Evolutionary conservation across 1,140 invertebrate genomes (phyloP).

Genomic region (Coptotermes formosanus): DNA sequence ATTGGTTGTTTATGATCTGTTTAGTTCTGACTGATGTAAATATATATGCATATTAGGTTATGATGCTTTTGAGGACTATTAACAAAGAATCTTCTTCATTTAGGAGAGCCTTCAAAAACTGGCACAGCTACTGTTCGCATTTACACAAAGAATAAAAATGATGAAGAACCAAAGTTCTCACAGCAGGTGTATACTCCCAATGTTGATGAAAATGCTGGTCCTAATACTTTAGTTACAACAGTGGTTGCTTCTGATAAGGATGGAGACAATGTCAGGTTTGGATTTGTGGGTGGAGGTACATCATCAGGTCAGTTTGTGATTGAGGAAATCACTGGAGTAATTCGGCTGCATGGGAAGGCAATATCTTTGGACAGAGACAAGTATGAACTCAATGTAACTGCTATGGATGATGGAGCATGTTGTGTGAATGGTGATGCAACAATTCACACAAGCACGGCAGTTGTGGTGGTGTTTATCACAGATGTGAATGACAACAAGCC

Average conservation of each 20-base stretch:
- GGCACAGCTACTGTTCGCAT: constrained; percentile 89
- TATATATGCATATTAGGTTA: too few species aligned
- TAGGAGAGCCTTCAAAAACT: constrained; percentile 83
- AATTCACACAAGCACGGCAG: constrained; percentile 90
- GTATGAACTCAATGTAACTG: constrained; percentile 89
- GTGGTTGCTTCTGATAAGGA: constrained; percentile 95
- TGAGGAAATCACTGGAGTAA: constrained; percentile 93
- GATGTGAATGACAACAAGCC: constrained; percentile 96
- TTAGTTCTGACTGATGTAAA: too few species aligned
- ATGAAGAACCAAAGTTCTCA: constrained; percentile 94
- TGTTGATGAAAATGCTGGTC: constrained; percentile 92
- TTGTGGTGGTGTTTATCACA: constrained; percentile 94
- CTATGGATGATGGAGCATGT: constrained; percentile 90
- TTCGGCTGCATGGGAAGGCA: constrained; percentile 79
- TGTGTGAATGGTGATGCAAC: constrained; percentile 82
- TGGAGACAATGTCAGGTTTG: constrained; percentile 90
- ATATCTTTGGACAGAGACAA: constrained; percentile 51
- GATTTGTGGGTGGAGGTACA: constrained; percentile 87
- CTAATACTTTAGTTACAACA: constrained; percentile 89
- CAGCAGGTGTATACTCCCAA: constrained; percentile 96
- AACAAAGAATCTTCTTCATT: constrained; percentile 31
- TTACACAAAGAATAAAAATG: constrained; percentile 95
- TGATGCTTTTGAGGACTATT: not conserved
- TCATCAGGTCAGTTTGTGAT: constrained; percentile 91
- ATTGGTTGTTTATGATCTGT: too few species aligned